A percentile compares a stretch with the other conserved stretches of the same genome.
These are phyloP conservation scores for Yponomeuta plumbellus DNA, from an alignment of 2,888 invertebrate species.

Conservation along the genomic window DNA sequence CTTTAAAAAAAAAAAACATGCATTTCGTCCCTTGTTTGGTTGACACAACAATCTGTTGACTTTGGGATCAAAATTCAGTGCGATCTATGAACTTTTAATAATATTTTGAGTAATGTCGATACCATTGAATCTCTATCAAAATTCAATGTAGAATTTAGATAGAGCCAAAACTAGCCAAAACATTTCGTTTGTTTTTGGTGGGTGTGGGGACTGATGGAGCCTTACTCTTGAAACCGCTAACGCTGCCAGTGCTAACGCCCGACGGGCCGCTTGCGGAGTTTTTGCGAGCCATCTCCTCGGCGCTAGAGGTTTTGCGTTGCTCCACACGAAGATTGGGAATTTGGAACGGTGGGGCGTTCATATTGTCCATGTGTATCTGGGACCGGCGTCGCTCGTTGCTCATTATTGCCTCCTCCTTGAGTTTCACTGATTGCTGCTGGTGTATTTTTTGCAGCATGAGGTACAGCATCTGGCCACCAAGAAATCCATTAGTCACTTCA, in stretches of 20 bases:
- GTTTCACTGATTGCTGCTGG: constrained; percentile 89
- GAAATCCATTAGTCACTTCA: background rate
- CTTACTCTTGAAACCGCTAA: constrained; percentile 44
- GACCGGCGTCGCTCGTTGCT: constrained; percentile 86
- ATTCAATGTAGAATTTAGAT: no score
- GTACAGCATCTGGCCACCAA: constrained; percentile 81
- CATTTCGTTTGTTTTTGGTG: no score
- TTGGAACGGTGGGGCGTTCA: constrained; percentile 89
- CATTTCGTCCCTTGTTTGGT: no score
- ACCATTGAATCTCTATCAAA: no score
- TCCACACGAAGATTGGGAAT: constrained; percentile 92
- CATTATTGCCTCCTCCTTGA: constrained; percentile 85
- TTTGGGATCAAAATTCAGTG: no score
- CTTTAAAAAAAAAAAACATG: no score
- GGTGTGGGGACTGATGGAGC: background rate
- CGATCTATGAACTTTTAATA: no score
- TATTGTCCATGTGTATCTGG: constrained; percentile 90
- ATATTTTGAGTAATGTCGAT: no score
- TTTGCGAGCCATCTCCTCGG: constrained; percentile 93
- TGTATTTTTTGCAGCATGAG: constrained; percentile 95
- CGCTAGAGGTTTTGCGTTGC: constrained; percentile 91
- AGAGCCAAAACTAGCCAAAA: no score
- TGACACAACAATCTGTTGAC: no score
- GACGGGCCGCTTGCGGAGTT: constrained; percentile 81
- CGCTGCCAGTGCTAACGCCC: constrained; percentile 32